Evolutionary conservation across 2,797 vertebrate species (phyloP).

Genomic region (Cynodonichthys magdalenae): DNA sequence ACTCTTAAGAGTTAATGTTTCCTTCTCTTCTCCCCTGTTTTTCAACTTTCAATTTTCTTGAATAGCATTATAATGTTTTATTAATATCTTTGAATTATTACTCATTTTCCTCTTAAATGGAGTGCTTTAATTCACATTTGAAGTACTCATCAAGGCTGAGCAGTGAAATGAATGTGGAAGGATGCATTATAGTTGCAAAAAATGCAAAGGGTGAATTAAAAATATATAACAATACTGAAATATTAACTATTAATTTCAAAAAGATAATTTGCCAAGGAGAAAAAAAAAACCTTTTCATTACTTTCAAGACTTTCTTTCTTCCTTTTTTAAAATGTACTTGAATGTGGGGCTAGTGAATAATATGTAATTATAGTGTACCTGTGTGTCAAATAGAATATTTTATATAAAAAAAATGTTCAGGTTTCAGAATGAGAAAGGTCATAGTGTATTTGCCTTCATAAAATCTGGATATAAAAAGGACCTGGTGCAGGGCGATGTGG

Average conservation of each 20-base stretch:
- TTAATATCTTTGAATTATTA: slow-evolving; percentile 88
- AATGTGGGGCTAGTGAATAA: slow-evolving; percentile 47
- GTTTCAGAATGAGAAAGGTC: slow-evolving; percentile 24
- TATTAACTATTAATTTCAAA: slow-evolving; percentile 85
- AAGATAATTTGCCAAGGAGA: slow-evolving; percentile 75
- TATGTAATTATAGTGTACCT: slow-evolving; percentile 55
- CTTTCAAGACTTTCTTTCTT: slow-evolving; percentile 52
- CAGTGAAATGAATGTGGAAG: slow-evolving; percentile 80
- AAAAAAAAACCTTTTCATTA: slow-evolving; percentile 74
- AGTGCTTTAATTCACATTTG: slow-evolving; percentile 86
- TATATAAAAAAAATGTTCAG: slow-evolving; percentile 36
- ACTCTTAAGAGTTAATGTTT: slow-evolving; percentile 56
- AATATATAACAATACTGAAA: slow-evolving; percentile 85
- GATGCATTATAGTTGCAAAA: slow-evolving; percentile 86
- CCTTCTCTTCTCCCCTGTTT: slow-evolving; percentile 65
- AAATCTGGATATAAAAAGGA: slow-evolving; percentile 28
- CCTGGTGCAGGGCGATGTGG: slow-evolving; percentile 20
- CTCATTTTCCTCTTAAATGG: slow-evolving; percentile 85
- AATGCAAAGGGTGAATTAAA: slow-evolving; percentile 85
- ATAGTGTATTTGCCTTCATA: slow-evolving; percentile 35
- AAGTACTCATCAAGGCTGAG: slow-evolving; percentile 84
- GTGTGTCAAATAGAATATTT: slow-evolving; percentile 41
- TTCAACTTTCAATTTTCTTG: slow-evolving; percentile 80
- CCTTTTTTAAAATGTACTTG: slow-evolving; percentile 48
- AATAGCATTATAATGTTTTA: slow-evolving; percentile 85